Evolutionary conservation across 2,888 invertebrate species (phyloP).

Genomic region (Diarsia mendica): DNA sequence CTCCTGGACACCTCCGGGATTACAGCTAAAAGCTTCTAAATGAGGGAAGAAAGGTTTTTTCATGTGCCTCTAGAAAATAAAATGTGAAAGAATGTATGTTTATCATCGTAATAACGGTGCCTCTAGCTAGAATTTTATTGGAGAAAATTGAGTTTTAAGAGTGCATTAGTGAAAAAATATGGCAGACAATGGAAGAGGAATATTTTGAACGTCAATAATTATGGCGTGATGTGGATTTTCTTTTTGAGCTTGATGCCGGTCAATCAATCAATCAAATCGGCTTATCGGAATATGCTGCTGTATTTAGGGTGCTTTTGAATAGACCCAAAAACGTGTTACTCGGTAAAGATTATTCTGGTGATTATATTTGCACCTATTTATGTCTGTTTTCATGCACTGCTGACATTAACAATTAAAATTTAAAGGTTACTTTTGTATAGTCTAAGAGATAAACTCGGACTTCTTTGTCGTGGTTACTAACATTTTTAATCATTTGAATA

Average conservation of each 20-base stretch:
- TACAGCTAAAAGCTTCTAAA: conserved; percentile 72
- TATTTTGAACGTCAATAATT: conserved; percentile 26
- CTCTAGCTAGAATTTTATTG: conserved; percentile 26
- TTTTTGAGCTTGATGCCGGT: conserved; percentile 14
- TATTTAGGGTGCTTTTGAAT: neutral
- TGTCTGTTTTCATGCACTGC: neutral
- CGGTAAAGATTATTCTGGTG: neutral
- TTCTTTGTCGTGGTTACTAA: neutral
- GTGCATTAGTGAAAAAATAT: conserved; percentile 27
- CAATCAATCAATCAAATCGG: conserved; percentile 43
- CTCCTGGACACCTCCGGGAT: conserved; percentile 60
- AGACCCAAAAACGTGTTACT: neutral
- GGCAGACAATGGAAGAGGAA: conserved; percentile 26
- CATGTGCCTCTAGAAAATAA: conserved; percentile 45
- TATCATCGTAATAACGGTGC: conserved; percentile 48
- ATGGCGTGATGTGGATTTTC: conserved; percentile 1
- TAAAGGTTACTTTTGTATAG: neutral
- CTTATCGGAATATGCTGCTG: conserved; percentile 20
- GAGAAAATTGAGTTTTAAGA: conserved; percentile 41
- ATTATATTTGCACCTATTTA: no score
- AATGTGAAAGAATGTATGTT: conserved; percentile 48
- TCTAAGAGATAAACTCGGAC: neutral
- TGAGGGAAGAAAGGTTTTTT: conserved; percentile 57
- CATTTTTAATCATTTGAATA: neutral
- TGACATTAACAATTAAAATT: neutral